Evolutionary conservation across 2,888 invertebrate species (phyloP).

Genomic region (Hirtodrosophila alboralis): DNA sequence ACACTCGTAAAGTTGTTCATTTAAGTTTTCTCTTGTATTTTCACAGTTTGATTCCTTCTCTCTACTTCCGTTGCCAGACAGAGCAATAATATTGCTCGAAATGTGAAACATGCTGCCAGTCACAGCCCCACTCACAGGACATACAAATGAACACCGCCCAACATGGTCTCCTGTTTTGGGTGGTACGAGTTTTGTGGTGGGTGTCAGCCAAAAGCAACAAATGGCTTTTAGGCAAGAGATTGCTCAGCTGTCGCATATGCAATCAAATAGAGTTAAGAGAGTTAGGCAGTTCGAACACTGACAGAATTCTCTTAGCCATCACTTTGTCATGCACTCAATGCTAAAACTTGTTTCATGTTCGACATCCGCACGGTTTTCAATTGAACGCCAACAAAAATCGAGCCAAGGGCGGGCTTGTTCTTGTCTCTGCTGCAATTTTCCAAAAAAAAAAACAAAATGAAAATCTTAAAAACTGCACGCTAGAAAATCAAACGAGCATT

Average conservation of each 20-base stretch:
- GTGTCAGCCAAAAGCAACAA: constrained; percentile 60
- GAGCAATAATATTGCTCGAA: constrained; percentile 44
- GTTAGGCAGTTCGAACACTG: constrained; percentile 33
- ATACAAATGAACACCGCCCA: constrained; percentile 1
- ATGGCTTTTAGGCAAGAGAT: constrained; percentile 50
- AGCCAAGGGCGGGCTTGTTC: constrained; percentile 76
- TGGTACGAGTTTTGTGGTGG: constrained; percentile 18
- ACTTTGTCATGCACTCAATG: constrained; percentile 39
- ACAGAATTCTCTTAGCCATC: constrained; percentile 29
- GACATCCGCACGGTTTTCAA: constrained; percentile 48
- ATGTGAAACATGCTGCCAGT: constrained; percentile 41
- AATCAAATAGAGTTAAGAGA: constrained; percentile 22
- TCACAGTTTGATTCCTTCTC: background rate
- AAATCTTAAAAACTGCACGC: constrained; percentile 24
- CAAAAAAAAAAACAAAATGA: constrained; percentile 19
- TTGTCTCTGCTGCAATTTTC: constrained; percentile 52
- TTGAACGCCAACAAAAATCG: constrained; percentile 47
- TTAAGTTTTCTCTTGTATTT: constrained; percentile 2
- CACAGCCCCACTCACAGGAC: constrained; percentile 18
- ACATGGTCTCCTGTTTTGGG: constrained; percentile 8
- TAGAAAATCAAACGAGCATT: constrained; percentile 45
- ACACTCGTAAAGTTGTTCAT: constrained; percentile 5
- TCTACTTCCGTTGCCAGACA: constrained; percentile 20
- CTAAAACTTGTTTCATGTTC: constrained; percentile 59
- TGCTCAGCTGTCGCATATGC: constrained; percentile 9